phyloP scores from a whole-genome alignment of 2,797 vertebrate genomes.

The Meda fulgida region DNA sequence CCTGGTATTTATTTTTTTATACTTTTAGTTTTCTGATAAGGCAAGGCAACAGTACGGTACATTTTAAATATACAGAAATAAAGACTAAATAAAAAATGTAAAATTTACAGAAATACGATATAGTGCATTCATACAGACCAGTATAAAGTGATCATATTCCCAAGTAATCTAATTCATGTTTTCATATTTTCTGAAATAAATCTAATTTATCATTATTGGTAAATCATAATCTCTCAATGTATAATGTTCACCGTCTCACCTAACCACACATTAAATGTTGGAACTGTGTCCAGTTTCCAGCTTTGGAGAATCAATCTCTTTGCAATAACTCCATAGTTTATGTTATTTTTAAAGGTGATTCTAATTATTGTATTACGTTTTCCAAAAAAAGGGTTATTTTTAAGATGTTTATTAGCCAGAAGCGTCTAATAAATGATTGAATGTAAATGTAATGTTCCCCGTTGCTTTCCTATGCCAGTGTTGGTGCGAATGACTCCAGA shows the following conservation, averaged over 20 bases:
- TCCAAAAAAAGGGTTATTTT: too few species aligned
- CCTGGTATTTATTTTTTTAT: too few species aligned
- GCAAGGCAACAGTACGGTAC: background rate
- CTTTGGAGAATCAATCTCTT: background rate
- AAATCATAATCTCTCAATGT: background rate
- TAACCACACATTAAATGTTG: background rate
- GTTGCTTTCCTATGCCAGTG: conserved; percentile 60
- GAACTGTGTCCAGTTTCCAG: too few species aligned
- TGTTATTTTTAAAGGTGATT: too few species aligned
- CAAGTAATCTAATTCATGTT: too few species aligned
- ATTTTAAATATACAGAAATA: background rate
- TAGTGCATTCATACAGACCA: too few species aligned
- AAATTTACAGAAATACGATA: too few species aligned
- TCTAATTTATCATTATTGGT: background rate
- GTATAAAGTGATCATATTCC: too few species aligned
- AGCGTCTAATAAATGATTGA: background rate
- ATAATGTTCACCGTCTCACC: background rate
- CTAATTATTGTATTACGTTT: too few species aligned
- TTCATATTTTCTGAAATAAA: too few species aligned
- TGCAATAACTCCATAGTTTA: background rate
- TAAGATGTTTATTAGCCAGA: background rate
- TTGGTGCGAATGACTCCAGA: conserved; percentile 68
- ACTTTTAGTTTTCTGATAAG: background rate
- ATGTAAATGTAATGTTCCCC: conserved; percentile 16
- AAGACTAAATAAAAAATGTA: too few species aligned